Percentiles rank a stretch among this genome's conserved stretches.
These are phyloP conservation scores for Holocentrus rufus DNA, from an alignment of 2,797 vertebrate species.

Conservation along the genomic window DNA sequence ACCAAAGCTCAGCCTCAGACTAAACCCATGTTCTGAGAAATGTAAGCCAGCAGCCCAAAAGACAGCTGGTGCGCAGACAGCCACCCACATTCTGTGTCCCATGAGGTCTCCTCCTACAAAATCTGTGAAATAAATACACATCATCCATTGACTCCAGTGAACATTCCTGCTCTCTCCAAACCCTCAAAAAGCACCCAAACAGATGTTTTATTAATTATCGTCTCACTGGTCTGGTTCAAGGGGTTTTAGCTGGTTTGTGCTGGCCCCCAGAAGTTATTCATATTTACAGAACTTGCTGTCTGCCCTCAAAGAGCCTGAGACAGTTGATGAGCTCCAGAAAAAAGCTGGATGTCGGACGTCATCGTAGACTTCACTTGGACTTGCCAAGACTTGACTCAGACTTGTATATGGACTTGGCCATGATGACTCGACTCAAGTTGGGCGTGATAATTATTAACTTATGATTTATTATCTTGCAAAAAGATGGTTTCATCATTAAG, in stretches of 20 bases:
- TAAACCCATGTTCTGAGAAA: too few relatives aligned
- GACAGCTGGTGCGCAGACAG: not conserved
- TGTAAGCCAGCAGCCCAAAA: too few relatives aligned
- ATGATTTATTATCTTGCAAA: too few relatives aligned
- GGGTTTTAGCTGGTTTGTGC: not conserved
- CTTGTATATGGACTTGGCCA: too few relatives aligned
- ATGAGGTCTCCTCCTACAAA: not conserved
- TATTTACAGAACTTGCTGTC: not conserved
- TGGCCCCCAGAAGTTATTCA: not conserved
- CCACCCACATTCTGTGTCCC: not conserved
- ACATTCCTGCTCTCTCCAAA: slow-evolving; percentile 1
- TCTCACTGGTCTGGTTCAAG: not conserved
- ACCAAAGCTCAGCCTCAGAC: too few relatives aligned
- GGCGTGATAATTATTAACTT: too few relatives aligned
- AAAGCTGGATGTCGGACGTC: not conserved
- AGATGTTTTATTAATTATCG: slow-evolving; percentile 1
- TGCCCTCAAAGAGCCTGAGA: not conserved
- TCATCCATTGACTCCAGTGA: slow-evolving; percentile 2
- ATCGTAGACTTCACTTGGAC: not conserved
- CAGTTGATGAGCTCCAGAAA: not conserved
- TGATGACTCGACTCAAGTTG: too few relatives aligned
- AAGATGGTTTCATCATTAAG: too few relatives aligned
- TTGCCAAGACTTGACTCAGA: too few relatives aligned
- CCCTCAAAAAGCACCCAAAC: not conserved
- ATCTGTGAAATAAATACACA: slow-evolving; percentile 1